Conservation (phyloP, 2,888 invertebrate genomes). For the Ophion ellenae region DNA sequence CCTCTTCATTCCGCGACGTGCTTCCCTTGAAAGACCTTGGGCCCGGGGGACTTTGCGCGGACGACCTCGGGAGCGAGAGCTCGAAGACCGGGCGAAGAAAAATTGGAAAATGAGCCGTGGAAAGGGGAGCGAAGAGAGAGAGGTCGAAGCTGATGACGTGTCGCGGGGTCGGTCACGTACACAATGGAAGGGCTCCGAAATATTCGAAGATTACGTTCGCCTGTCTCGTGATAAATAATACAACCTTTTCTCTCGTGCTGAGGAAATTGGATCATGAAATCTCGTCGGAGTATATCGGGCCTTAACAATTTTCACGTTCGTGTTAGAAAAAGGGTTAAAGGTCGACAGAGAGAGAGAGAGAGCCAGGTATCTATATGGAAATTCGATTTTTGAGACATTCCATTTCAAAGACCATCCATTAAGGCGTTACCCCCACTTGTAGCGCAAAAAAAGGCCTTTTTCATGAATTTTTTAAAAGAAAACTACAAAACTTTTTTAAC, state of each 20-base stretch:
- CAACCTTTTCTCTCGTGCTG: neutral
- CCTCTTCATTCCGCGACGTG: conserved; percentile 29
- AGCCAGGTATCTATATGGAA: neutral
- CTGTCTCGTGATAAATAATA: conserved; percentile 36
- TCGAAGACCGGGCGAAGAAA: conserved; percentile 42
- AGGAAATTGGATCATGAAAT: conserved; percentile 43
- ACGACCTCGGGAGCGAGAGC: conserved; percentile 26
- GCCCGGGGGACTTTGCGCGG: conserved; percentile 9
- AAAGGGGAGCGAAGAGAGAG: conserved; percentile 14
- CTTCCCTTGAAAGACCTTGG: conserved; percentile 26
- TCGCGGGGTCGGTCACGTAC: conserved; percentile 32
- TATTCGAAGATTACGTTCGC: conserved; percentile 34
- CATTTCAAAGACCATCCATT: neutral
- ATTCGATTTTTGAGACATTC: neutral
- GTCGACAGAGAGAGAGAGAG: neutral
- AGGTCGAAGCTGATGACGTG: conserved; percentile 22
- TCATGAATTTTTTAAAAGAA: too few species aligned
- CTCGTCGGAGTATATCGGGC: conserved; percentile 16
- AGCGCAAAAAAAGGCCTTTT: too few species aligned
- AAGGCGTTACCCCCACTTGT: too few species aligned
- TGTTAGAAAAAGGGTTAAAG: neutral
- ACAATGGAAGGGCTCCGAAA: conserved; percentile 4
- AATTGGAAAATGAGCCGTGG: conserved; percentile 45
- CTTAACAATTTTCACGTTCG: conserved; percentile 24
- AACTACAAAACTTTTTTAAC: too few species aligned